phyloP scores from a whole-genome alignment of 2,888 invertebrate species.

The Synergus umbraculus region DNA sequence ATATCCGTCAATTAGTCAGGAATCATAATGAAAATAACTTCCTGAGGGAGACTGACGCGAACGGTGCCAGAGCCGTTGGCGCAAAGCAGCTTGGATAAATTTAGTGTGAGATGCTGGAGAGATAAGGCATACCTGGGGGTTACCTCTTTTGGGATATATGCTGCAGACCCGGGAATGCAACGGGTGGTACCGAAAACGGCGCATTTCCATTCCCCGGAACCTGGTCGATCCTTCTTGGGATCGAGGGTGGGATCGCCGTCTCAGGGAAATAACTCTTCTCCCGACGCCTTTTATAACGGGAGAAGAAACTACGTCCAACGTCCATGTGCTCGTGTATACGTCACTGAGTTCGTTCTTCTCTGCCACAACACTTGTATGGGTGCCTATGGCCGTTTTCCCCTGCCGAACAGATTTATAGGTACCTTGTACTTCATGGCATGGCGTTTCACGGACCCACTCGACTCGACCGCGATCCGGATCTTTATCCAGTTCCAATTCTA shows the following conservation, averaged over 20 bases:
- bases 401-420: conserved; percentile 59
- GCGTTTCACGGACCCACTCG: conserved; percentile 24
- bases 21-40: conserved; percentile 27
- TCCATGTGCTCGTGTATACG: conserved; percentile 62
- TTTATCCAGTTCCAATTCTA: neutral
- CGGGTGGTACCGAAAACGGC: conserved; percentile 60
- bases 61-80: conserved; percentile 20
- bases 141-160: conserved; percentile 75
- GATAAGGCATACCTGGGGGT: conserved; percentile 76
- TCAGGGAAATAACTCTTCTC: conserved; percentile 64
- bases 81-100: conserved; percentile 59
- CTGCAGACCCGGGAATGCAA: conserved; percentile 71
- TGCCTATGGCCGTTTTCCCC: conserved; percentile 53
- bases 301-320: conserved; percentile 51
- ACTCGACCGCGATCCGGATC: conserved; percentile 27
- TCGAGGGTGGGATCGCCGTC: conserved; percentile 50
- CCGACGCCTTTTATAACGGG: conserved; percentile 54
- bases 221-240: conserved; percentile 39
- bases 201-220: conserved; percentile 43
- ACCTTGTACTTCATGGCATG: conserved; percentile 27
- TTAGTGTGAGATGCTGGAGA: conserved; percentile 71
- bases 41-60: conserved; percentile 15
- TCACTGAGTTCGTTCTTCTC: conserved; percentile 56
- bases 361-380: conserved; percentile 16
- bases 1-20: conserved; percentile 27